Evolutionary conservation across 2,797 vertebrate species (phyloP), one percentile per base, ranked within the genome.

Genomic region (Pristis pectinata): DNA sequence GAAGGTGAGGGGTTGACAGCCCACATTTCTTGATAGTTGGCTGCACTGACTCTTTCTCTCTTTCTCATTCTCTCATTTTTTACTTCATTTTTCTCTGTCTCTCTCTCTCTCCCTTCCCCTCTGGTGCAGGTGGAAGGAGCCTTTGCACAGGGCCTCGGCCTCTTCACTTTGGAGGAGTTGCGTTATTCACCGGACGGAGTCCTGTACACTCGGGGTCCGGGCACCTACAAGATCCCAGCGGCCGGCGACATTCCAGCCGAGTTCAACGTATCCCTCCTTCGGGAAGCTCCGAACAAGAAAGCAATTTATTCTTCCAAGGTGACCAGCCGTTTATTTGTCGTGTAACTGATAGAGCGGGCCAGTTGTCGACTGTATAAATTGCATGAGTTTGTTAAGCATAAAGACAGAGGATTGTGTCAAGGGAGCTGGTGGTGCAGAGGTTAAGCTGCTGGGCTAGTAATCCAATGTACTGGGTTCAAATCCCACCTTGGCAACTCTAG

Each of bases 281-380:
- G 98, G 0, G 98, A 99, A 79, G 97, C 98, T 0, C 98, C 98
- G 0, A 98, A 99, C 7, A 97, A 97, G 64, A 99, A 98, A 96
- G 99, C 99, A 3, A 98, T 99, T 96, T 99, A 98, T 79, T 98
- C 98, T 3, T 99, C 99, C 95, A 99, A 99, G 98, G 99, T 99
- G 97, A 74, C 44, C 22, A 2, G 1, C 11, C 3, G 30, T 53
- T n/a, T 19, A 3, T 91, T 37, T 37, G 7, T 24, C 24, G 49
- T 1, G 49, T 67, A 67, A 67, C n/a, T 9, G 17, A n/a, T 24
- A 41, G 59, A 41, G n/a, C 2, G 17, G 15, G 64, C 76, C 53
- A 56, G 27, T 9, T 53, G 9, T 15, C 30, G 34, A 11, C 11
- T 34, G 0, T 53, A 56, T 17, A 61, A 34, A 59, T n/a, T 17